These are phyloP conservation scores for Heliornis fulica DNA, from an alignment of 2,113 vertebrate genomes.

Conservation along the genomic window DNA sequence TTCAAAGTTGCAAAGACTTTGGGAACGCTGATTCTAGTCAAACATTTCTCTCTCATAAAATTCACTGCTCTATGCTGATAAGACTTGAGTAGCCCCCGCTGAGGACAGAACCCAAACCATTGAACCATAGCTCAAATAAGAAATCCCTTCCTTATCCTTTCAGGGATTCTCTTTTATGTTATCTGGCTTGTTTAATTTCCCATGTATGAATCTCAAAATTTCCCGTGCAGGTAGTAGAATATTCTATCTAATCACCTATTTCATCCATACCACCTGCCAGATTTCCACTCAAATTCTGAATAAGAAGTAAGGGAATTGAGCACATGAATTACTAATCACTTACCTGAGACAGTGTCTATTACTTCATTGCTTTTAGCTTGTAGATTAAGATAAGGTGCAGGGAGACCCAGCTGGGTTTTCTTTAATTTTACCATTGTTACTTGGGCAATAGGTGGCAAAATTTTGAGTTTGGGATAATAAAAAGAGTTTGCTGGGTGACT, in stretches of 20 bases:
- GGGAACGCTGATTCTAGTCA: neutral
- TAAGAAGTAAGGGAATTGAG: neutral
- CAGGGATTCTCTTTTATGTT: neutral
- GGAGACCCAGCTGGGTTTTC: constrained; percentile 80
- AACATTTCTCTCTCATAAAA: neutral
- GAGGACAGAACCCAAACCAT: neutral
- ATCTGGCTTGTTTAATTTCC: neutral
- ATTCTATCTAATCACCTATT: neutral
- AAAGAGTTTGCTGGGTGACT: constrained; percentile 97
- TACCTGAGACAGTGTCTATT: constrained; percentile 83
- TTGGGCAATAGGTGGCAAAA: constrained; percentile 90
- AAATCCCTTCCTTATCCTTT: neutral
- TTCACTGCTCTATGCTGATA: neutral
- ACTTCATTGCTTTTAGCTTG: constrained; percentile 86
- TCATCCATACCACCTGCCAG: neutral
- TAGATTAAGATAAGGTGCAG: constrained; percentile 75
- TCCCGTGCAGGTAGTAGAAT: neutral
- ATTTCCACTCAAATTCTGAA: neutral
- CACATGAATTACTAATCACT: neutral
- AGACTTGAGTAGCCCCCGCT: neutral
- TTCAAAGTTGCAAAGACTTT: neutral
- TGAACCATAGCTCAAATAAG: neutral
- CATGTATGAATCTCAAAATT: neutral
- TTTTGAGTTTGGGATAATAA: constrained; percentile 92
- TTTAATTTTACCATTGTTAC: constrained; percentile 85